Evolutionary conservation across 2,113 vertebrate species (phyloP).

Genomic region (Vicugna pacos): DNA sequence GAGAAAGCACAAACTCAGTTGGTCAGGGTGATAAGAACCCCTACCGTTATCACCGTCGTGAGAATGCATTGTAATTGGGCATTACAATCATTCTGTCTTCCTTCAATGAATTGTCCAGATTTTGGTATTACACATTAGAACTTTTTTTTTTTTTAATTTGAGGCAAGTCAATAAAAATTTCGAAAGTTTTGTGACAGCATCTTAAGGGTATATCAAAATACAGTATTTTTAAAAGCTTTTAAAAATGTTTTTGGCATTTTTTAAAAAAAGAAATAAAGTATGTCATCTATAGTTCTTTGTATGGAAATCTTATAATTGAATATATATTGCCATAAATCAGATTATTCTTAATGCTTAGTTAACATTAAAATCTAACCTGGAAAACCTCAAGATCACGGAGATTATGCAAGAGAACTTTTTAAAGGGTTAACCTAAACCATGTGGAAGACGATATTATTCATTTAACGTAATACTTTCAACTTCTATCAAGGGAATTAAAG

Average conservation of each 20-base stretch:
- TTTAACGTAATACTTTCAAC: not conserved
- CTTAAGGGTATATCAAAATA: not conserved
- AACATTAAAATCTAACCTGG: not conserved
- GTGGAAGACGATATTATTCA: not conserved
- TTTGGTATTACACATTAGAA: not conserved
- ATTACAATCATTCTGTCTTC: not conserved
- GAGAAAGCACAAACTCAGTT: conserved; percentile 85
- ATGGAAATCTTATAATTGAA: not conserved
- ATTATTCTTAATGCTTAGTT: not conserved
- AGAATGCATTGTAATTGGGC: no score
- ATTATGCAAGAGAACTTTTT: not conserved
- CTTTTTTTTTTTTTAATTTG: not conserved
- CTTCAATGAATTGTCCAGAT: not conserved
- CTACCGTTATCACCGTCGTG: conserved; percentile 81
- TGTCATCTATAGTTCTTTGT: not conserved
- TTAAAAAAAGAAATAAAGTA: not conserved
- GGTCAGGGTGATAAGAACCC: conserved; percentile 93
- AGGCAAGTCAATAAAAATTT: not conserved
- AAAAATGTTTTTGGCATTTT: not conserved
- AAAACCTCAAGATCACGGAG: not conserved
- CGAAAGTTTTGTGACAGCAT: not conserved
- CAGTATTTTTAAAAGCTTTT: not conserved
- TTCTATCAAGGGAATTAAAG: not conserved
- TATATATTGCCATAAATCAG: not conserved
- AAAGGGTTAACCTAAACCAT: not conserved